A percentile compares a stretch with the other conserved stretches of the same genome.
Conservation (phyloP, 1,140 invertebrate species). For the Amyelois transitella region DNA sequence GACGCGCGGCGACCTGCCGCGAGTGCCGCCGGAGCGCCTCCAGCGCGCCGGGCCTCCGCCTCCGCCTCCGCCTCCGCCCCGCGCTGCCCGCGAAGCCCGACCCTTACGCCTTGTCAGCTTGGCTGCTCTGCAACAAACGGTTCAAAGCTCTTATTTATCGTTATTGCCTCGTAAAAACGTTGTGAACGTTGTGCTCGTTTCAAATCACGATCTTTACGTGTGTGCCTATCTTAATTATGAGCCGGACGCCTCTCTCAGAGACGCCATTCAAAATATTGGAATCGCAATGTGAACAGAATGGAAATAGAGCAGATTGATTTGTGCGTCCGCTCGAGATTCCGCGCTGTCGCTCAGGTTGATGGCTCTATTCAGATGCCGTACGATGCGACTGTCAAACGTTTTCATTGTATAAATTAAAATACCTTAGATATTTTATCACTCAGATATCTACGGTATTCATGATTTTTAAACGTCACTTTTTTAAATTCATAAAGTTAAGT, state of each 20-base stretch:
- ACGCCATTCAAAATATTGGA: not conserved
- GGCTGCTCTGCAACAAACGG: slow-evolving; percentile 5
- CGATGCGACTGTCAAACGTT: no score
- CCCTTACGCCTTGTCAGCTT: slow-evolving; percentile 4
- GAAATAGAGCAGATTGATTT: not conserved
- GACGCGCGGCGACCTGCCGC: slow-evolving; percentile 81
- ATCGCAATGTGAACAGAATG: no score
- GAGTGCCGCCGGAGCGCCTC: slow-evolving; percentile 81
- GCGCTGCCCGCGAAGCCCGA: slow-evolving; percentile 5
- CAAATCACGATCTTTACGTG: not conserved
- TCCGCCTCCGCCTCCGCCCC: slow-evolving; percentile 7
- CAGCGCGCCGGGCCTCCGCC: slow-evolving; percentile 64
- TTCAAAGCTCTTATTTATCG: slow-evolving; percentile 33
- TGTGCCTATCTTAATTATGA: not conserved
- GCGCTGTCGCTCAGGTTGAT: not conserved
- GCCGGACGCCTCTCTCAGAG: not conserved
- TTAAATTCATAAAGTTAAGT: no score
- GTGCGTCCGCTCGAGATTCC: not conserved
- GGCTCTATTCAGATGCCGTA: not conserved
- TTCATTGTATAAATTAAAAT: no score
- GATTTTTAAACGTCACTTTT: no score
- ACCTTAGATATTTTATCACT: no score
- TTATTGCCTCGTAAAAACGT: slow-evolving; percentile 31
- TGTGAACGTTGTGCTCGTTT: slow-evolving; percentile 4
- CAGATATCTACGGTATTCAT: no score